Evolutionary conservation across 2,797 vertebrate genomes (phyloP).

Genomic region (Xenops minutus): DNA sequence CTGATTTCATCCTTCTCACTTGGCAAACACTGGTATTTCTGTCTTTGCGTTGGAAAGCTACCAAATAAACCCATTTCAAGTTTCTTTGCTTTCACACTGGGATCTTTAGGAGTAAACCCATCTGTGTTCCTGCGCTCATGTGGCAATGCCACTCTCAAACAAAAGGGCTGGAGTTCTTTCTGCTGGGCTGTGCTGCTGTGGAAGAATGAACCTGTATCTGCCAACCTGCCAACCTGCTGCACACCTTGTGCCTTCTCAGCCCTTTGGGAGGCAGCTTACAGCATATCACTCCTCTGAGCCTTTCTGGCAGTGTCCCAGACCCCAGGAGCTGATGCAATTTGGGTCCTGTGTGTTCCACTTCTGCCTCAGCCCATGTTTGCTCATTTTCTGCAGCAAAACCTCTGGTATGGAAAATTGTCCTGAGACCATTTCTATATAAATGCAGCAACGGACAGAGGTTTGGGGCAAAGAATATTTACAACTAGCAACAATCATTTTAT

Average conservation of each 20-base stretch:
- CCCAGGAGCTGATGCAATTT: neutral
- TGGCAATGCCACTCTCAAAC: neutral
- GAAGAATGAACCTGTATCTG: neutral
- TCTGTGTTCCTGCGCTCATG: neutral
- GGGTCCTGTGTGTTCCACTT: neutral
- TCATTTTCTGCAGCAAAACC: neutral
- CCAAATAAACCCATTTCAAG: slow-evolving; percentile 28
- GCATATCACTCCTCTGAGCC: neutral
- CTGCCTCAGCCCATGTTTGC: neutral
- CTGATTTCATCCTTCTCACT: slow-evolving; percentile 31
- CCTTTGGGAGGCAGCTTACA: neutral
- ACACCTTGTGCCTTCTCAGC: neutral
- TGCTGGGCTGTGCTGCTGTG: neutral
- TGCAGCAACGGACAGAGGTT: too few species aligned
- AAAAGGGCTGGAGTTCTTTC: neutral
- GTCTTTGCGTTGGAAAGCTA: neutral
- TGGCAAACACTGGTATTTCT: slow-evolving; percentile 14
- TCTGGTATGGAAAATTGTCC: neutral
- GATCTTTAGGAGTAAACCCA: neutral
- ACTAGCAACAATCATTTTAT: too few species aligned
- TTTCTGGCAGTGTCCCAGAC: neutral
- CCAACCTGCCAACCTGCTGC: neutral
- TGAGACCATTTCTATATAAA: neutral
- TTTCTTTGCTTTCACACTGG: neutral
- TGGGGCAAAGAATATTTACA: too few species aligned